Evolutionary conservation across 2,113 vertebrate genomes (phyloP).

Genomic region (Mastomys coucha): DNA sequence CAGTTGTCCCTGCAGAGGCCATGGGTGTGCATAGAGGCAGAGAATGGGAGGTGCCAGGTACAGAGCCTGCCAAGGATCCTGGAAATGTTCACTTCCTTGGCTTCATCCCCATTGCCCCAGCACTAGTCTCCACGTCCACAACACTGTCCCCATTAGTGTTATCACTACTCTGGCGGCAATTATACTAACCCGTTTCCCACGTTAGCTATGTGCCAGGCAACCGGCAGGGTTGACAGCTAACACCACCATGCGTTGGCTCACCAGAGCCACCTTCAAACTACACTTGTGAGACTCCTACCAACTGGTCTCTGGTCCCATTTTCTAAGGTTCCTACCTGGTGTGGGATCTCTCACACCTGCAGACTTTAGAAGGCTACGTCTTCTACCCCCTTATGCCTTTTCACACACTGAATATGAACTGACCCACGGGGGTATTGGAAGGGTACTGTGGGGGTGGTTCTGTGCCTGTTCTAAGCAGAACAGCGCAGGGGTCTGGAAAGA

Average conservation of each 20-base stretch:
- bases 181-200: background rate
- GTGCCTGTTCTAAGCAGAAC: background rate
- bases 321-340: background rate
- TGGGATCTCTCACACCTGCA: background rate
- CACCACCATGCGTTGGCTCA: background rate
- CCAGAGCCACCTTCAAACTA: background rate
- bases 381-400: background rate
- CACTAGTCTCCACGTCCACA: background rate
- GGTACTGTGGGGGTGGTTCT: background rate
- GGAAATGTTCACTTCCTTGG: background rate
- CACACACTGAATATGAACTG: background rate
- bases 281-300: background rate
- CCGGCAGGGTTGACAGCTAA: background rate
- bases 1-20: conserved; percentile 20
- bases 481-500: background rate
- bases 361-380: too few relatives aligned
- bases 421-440: background rate
- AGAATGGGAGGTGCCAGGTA: background rate
- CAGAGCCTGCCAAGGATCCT: background rate
- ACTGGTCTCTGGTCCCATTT: background rate
- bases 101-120: too few relatives aligned
- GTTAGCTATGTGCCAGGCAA: background rate
- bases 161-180: background rate
- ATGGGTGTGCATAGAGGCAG: background rate
- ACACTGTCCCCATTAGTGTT: fast-evolving